Evolutionary conservation across 2,888 invertebrate species (phyloP).

Genomic region (Emesis furor): DNA sequence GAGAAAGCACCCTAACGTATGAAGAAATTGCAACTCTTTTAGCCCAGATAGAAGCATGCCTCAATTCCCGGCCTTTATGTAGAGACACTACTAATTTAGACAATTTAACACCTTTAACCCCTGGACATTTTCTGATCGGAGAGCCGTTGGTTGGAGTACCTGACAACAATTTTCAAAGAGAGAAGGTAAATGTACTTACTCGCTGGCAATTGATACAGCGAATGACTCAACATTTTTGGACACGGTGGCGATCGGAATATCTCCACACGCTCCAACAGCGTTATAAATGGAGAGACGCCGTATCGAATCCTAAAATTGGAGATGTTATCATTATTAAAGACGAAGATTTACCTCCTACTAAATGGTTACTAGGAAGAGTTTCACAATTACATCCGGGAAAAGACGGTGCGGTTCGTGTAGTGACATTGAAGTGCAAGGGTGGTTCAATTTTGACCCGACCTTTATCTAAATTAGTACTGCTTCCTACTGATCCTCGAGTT

Average conservation of each 20-base stretch:
- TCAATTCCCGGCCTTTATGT: background rate
- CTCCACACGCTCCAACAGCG: slow-evolving; percentile 43
- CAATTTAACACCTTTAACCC: background rate
- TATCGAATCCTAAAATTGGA: slow-evolving; percentile 43
- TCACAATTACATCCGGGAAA: slow-evolving; percentile 49
- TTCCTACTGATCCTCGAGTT: background rate
- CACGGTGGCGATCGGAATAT: slow-evolving; percentile 50
- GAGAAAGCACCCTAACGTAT: background rate
- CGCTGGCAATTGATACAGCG: slow-evolving; percentile 25
- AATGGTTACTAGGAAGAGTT: slow-evolving; percentile 57
- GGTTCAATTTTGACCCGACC: background rate
- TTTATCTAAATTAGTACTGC: background rate
- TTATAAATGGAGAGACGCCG: slow-evolving; percentile 50
- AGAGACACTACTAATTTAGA: background rate
- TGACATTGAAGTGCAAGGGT: background rate
- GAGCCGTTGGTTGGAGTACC: background rate
- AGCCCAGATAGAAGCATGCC: background rate
- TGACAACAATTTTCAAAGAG: background rate
- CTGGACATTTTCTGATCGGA: slow-evolving; percentile 18
- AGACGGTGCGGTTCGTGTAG: slow-evolving; percentile 29
- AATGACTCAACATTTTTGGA: slow-evolving; percentile 64
- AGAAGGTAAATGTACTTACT: background rate
- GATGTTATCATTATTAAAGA: slow-evolving; percentile 63
- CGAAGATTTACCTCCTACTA: slow-evolving; percentile 57
- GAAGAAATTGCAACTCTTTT: background rate